A percentile compares a stretch with the other conserved stretches of the same genome.
These are phyloP conservation scores for Cephus spinipes DNA, from an alignment of 2,888 invertebrate genomes.

Conservation along the genomic window DNA sequence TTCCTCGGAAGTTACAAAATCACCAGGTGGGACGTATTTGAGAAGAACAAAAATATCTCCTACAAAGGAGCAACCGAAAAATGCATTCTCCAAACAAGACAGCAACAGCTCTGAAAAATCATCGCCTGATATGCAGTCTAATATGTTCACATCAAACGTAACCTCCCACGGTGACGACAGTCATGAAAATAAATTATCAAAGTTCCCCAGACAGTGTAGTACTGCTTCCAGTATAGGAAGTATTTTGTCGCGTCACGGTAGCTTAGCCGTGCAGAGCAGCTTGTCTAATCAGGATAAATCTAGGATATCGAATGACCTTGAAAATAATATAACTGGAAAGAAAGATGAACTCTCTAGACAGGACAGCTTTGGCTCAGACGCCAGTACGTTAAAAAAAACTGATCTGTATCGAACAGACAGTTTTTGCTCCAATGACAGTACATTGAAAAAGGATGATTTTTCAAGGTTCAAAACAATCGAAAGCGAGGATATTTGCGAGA, in stretches of 20 bases:
- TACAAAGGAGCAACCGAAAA: slow-evolving; percentile 58
- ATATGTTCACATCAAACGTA: not conserved
- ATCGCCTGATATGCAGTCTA: not conserved
- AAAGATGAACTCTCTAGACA: slow-evolving; percentile 26
- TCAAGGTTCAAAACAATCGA: slow-evolving; percentile 17
- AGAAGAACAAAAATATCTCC: slow-evolving; percentile 63
- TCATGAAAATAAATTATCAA: slow-evolving; percentile 23
- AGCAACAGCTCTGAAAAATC: not conserved
- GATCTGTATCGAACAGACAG: slow-evolving; percentile 43
- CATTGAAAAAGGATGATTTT: slow-evolving; percentile 38
- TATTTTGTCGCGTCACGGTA: slow-evolving; percentile 47
- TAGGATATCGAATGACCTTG: not conserved
- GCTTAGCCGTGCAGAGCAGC: slow-evolving; percentile 30
- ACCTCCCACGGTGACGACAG: slow-evolving; percentile 5
- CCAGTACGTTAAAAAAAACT: slow-evolving; percentile 38
- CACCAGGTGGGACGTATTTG: slow-evolving; percentile 51
- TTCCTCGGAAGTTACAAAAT: slow-evolving; percentile 36
- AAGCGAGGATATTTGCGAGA: not conserved
- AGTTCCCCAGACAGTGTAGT: slow-evolving; percentile 40
- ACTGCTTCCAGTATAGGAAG: slow-evolving; percentile 44
- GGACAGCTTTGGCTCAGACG: slow-evolving; percentile 38
- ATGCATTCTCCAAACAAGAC: slow-evolving; percentile 48
- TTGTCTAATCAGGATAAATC: not conserved
- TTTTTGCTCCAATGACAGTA: slow-evolving; percentile 48
- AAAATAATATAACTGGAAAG: not conserved